Base-by-base conservation (phyloP, 2,888 invertebrate species). In the Drosophila mulleri region DNA sequence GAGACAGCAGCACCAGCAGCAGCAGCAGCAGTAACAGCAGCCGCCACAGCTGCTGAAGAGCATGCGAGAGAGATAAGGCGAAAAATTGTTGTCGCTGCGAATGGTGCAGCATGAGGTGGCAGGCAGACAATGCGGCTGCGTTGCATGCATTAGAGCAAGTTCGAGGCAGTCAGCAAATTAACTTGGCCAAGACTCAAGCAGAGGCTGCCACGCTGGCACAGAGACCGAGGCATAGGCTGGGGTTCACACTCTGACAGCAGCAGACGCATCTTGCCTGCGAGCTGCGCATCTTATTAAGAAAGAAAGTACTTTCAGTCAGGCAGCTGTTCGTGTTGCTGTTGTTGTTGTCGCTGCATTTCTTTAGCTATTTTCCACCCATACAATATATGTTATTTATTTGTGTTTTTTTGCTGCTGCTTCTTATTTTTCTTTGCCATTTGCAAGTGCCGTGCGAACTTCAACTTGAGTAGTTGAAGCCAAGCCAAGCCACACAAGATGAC, bases 381-480 rank as follows among this genome's bases (percentile, higher is more conserved):
- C 67, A 77, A 77, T 83, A 72, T 67, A 72, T 67, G 69, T 72
- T 75, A 69, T 79, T 81, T 83, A 76, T 76, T 63, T 76, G 35
- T 71, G 41, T 50, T 50, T 64, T 57, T 66, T 61, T 29, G 29
- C 12, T 65, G 37, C 54, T 64, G 53, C 59, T 62, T 56, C 52
- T 67, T 69, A 47, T 54, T 67, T 62, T 72, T 50, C 32, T 50
- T 29, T 65, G 53, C 44, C 53, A 11, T 56, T 64, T 75, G 61
- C 84, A 81, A 85, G 83, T 88, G 83, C 87, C 88, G 88, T 86
- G 88, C 83, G 88, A 85, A 85, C 87, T 85, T 86, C 87, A 88
- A 80, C 88, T 83, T 85, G 88, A 76, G 77, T 26, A 53, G 64
- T 60, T 76, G 60, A 67, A 77, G 71, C 29, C 8, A 29, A 77